Percentiles rank a stretch among this genome's conserved stretches.
phyloP scores from a whole-genome alignment of 2,888 invertebrate genomes.

The Chymomyza amoena region DNA sequence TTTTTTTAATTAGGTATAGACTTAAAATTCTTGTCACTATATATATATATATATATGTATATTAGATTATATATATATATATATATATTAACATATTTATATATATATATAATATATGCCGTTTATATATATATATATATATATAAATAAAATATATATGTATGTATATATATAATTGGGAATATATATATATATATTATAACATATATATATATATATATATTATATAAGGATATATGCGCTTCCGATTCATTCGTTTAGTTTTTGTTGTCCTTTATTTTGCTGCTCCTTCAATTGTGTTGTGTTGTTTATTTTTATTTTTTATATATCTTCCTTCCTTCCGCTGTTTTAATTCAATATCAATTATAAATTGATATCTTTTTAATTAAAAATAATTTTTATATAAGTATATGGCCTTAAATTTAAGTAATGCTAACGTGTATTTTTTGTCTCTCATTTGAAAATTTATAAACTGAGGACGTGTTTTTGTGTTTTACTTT shows the following conservation, averaged over 20 bases:
- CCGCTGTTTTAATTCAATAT: constrained; percentile 18
- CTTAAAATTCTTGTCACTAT: constrained; percentile 33
- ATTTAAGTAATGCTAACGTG: constrained; percentile 41
- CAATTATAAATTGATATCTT: constrained; percentile 50
- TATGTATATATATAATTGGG: too few species aligned
- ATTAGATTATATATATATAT: constrained; percentile 27
- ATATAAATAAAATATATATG: constrained; percentile 24
- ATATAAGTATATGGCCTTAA: constrained; percentile 56
- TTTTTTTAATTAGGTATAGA: constrained; percentile 26
- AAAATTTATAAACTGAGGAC: constrained; percentile 76
- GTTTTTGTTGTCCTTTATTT: constrained; percentile 8
- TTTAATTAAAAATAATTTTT: constrained; percentile 48
- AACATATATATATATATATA: constrained; percentile 28
- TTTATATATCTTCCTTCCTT: not conserved
- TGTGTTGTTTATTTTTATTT: not conserved
- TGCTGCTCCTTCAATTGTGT: constrained; percentile 20
- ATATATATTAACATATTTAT: not conserved
- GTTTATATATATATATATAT: constrained; percentile 2
- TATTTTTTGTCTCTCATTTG: constrained; percentile 68
- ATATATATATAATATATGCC: too few species aligned
- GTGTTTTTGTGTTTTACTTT: constrained; percentile 32
- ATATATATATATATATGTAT: not conserved
- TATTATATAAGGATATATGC: too few species aligned
- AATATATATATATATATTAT: constrained; percentile 8
- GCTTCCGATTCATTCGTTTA: constrained; percentile 24